Evolutionary conservation across 2,113 vertebrate genomes (phyloP).

Genomic region (Ophiodon elongatus): DNA sequence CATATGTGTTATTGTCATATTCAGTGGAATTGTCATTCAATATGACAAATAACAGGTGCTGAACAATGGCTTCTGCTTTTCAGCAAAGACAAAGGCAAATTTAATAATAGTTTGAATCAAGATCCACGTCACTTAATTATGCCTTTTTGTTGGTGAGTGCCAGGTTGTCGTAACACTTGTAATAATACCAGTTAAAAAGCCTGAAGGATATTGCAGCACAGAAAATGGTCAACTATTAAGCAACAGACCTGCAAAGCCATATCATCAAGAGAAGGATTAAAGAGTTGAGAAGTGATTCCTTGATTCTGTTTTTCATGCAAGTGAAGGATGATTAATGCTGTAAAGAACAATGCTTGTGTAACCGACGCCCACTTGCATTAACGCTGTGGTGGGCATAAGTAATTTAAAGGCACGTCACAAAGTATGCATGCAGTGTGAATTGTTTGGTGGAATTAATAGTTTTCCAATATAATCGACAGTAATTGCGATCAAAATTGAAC

Average conservation of each 20-base stretch:
- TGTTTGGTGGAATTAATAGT: background rate
- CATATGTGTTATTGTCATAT: slow-evolving; percentile 10
- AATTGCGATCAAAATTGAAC: background rate
- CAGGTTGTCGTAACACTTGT: slow-evolving; percentile 4
- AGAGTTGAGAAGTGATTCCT: background rate
- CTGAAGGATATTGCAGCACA: no score
- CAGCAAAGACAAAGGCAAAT: background rate
- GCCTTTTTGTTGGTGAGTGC: background rate
- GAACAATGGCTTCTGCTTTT: background rate
- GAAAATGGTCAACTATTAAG: background rate
- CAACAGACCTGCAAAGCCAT: background rate
- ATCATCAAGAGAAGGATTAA: background rate
- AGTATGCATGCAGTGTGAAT: background rate
- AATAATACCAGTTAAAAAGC: background rate
- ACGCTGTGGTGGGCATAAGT: background rate
- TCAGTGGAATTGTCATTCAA: background rate
- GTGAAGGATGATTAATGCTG: background rate
- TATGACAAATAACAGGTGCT: background rate
- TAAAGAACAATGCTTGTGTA: background rate
- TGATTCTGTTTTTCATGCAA: background rate
- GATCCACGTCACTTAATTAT: background rate
- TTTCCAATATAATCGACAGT: background rate
- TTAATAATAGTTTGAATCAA: slow-evolving; percentile 1
- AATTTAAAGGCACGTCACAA: background rate
- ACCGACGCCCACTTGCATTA: background rate